Evolutionary conservation across 2,797 vertebrate species (phyloP).

Genomic region (Gallinago solitaria): DNA sequence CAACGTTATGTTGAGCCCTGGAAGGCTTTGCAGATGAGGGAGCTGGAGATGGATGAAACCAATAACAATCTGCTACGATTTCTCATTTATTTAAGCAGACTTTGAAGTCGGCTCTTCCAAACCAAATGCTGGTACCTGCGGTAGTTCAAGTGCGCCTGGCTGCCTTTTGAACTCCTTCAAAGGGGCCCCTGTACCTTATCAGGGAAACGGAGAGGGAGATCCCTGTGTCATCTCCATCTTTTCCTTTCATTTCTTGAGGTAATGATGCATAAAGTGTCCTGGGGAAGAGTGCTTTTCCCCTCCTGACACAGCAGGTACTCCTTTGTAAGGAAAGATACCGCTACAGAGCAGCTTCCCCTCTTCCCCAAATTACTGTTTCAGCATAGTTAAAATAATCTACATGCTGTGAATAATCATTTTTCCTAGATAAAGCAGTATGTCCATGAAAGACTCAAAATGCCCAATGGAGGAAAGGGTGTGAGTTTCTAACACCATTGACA

Average conservation of each 20-base stretch:
- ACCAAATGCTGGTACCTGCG: background rate
- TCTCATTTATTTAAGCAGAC: background rate
- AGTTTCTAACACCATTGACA: background rate
- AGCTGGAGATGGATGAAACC: background rate
- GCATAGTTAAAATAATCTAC: background rate
- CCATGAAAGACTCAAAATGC: background rate
- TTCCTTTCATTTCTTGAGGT: background rate
- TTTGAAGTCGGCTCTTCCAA: background rate
- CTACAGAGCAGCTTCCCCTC: background rate
- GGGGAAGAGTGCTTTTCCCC: background rate
- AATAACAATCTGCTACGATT: background rate
- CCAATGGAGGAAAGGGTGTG: background rate
- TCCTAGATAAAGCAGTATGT: background rate
- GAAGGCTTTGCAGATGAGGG: background rate
- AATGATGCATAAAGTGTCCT: background rate
- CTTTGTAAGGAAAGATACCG: background rate
- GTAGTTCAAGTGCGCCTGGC: background rate
- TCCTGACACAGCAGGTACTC: background rate
- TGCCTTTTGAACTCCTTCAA: conserved; percentile 9
- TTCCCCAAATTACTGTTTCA: background rate
- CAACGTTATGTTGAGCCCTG: background rate
- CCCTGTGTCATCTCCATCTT: background rate
- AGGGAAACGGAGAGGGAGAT: conserved; percentile 13
- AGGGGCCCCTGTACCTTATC: background rate
- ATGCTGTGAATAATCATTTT: background rate